phyloP scores from a whole-genome alignment of 23 tunicate genomes.

The Trididemnum nubilum region DNA sequence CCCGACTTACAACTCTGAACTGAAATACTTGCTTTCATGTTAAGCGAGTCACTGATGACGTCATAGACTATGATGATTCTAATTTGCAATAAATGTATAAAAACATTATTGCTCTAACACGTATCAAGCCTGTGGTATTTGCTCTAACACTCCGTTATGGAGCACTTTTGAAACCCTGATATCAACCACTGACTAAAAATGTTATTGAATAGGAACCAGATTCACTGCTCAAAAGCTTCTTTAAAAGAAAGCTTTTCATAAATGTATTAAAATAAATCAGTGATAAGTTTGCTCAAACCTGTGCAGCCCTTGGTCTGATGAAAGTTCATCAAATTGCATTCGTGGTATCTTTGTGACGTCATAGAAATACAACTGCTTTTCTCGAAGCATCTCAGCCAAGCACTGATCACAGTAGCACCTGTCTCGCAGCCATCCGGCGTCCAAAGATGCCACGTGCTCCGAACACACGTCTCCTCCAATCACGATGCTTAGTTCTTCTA shows the following conservation, averaged over 20 bases:
- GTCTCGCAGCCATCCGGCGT: conserved; percentile 57
- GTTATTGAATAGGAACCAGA: too few relatives aligned
- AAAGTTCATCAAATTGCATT: conserved; percentile 24
- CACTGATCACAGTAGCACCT: conserved; percentile 74
- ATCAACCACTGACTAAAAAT: too few relatives aligned
- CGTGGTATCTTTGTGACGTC: conserved; percentile 20
- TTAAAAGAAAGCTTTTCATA: background rate
- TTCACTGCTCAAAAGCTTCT: background rate
- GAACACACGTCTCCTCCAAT: conserved; percentile 28
- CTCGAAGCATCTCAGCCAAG: conserved; percentile 21
- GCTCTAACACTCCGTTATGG: too few relatives aligned
- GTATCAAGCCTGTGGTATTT: too few relatives aligned
- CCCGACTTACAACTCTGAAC: too few relatives aligned
- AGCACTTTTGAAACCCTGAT: too few relatives aligned
- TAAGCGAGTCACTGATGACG: too few relatives aligned
- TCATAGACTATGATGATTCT: too few relatives aligned
- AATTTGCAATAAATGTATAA: too few relatives aligned
- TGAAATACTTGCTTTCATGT: too few relatives aligned
- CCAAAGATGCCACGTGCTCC: conserved; percentile 58
- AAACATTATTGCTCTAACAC: too few relatives aligned
- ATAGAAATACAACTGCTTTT: conserved; percentile 6
- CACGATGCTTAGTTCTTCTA: background rate
- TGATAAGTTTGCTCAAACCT: conserved; percentile 16
- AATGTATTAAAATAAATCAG: too few relatives aligned
- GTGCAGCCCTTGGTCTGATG: conserved; percentile 16